These are phyloP conservation scores for Gorsachius magnificus DNA, from an alignment of 2,797 vertebrate species.

Conservation along the genomic window DNA sequence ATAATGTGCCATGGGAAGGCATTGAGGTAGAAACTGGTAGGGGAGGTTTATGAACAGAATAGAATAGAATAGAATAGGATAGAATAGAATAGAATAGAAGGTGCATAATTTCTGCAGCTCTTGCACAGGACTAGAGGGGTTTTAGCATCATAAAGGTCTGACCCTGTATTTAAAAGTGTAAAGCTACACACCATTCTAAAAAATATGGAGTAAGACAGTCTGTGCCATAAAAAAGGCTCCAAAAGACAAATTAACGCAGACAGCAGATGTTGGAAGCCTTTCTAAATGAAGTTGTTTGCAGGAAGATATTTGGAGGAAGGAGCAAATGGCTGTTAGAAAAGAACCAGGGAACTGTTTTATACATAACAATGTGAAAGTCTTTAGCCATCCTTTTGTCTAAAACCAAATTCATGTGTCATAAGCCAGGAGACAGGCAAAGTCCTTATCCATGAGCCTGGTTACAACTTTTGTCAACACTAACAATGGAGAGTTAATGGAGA, in stretches of 20 bases:
- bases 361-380: background rate
- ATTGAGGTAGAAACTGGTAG: background rate
- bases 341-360: background rate
- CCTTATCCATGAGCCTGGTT: background rate
- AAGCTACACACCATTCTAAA: background rate
- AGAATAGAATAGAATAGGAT: background rate
- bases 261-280: background rate
- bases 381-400: background rate
- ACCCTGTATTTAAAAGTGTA: background rate
- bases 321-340: background rate
- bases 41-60: background rate
- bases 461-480: constrained; percentile 25
- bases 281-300: background rate
- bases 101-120: background rate
- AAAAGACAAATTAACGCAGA: background rate
- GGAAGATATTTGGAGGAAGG: background rate
- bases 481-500: background rate
- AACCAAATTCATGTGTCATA: background rate
- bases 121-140: background rate
- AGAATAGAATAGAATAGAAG: background rate
- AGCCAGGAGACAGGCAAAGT: background rate
- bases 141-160: background rate
- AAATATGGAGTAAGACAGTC: background rate
- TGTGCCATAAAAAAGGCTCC: background rate
- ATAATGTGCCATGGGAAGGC: background rate